A percentile compares a stretch with the other conserved stretches of the same genome.
phyloP scores from a whole-genome alignment of 2,797 vertebrate genomes.

The Pterois miles region DNA sequence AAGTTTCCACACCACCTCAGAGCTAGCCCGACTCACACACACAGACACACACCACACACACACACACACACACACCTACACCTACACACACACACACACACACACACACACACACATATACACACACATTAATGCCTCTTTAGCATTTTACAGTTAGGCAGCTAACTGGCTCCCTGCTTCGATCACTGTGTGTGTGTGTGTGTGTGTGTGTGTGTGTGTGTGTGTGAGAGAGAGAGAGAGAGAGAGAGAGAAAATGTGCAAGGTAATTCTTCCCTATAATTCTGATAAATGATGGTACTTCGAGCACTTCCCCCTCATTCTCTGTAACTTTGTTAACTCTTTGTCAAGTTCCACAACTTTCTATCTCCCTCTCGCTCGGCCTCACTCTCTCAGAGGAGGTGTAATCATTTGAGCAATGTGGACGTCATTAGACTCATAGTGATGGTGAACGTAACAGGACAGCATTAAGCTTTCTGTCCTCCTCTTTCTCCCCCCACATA shows the following conservation, averaged over 20 bases:
- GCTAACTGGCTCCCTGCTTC: background rate
- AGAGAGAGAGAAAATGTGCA: background rate
- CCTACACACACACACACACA: constrained; percentile 4
- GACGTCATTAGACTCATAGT: constrained; percentile 8
- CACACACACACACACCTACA: background rate
- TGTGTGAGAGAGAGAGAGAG: background rate
- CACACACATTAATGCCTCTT: constrained; percentile 6
- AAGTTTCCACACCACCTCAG: background rate
- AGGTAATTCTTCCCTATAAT: constrained; percentile 36
- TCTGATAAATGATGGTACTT: constrained; percentile 44
- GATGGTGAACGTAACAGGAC: constrained; percentile 10
- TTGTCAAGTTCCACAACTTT: background rate
- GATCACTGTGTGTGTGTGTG: background rate
- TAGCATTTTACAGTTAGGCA: constrained; percentile 8
- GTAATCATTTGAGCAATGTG: constrained; percentile 19
- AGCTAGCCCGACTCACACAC: background rate
- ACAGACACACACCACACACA: background rate
- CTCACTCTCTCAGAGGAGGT: background rate
- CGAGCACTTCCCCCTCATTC: background rate
- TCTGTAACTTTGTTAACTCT: background rate
- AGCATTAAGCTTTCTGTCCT: background rate
- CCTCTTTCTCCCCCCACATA: background rate
- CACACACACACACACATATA: constrained; percentile 1
- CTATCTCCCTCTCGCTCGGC: background rate
- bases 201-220: background rate